Evolutionary conservation across 1,140 invertebrate genomes (phyloP), one percentile per base, ranked within the genome.

Genomic region (Thaumatotibia leucotreta): DNA sequence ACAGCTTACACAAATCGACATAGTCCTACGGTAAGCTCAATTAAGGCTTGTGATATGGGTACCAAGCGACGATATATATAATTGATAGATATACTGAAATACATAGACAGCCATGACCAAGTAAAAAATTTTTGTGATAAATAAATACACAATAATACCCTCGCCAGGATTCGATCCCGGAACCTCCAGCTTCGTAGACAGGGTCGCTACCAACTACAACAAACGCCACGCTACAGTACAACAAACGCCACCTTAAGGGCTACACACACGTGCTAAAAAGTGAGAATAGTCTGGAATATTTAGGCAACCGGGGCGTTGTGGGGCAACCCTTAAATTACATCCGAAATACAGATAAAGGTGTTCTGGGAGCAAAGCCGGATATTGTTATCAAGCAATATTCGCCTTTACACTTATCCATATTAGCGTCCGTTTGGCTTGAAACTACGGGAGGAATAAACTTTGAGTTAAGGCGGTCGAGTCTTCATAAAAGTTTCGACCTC

Each of bases 251-350:
- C 9, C 17, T 45, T 45, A 45, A 45, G 17, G 39, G 39, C 45
- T 65, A 39, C 70, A 35, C 65, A 68, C 67, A 61, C 68, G 61
- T 54, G 45, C 49, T 63, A 77, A 73, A 76, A 78, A 82, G 69
- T 73, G 64, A 72, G 67, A 77, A 76, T 80, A 83, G 77, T 79
- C 80, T 83, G 77, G 80, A 82, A 85, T 85, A 82, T 83, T 83
- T 83, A 82, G 79, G 39, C 20, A 20, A 20, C 75, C 75, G 72
- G 61, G 65, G 58, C 65, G 61, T 10, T 58, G 52, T 58, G 52
- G 27, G 52, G 24, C 23, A 10, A 14, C 52, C 52, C 52, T 58
- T 58, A 58, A 27, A 58, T 58, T 58, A 58, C 52, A 52, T 10
- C 23, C 17, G 24, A 52, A 52, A 52, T 52, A 27, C 52, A 52